Evolutionary conservation across 2,797 vertebrate genomes (phyloP).

Genomic region (Lagorchestes hirsutus): DNA sequence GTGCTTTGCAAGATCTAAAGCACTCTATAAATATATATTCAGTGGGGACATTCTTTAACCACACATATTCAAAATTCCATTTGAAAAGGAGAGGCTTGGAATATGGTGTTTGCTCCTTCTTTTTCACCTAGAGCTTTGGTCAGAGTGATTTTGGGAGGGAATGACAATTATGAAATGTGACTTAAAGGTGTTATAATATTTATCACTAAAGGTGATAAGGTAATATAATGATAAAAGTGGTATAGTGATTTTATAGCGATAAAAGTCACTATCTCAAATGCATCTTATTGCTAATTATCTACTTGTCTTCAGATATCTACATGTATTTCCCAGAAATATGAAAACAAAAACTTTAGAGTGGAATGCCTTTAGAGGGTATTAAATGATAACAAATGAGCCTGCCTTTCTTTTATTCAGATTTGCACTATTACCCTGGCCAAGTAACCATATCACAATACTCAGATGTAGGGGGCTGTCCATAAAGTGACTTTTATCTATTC

Average conservation of each 20-base stretch:
- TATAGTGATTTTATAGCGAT: no score
- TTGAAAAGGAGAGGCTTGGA: constrained; percentile 8
- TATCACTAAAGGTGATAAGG: not conserved
- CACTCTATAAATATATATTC: not conserved
- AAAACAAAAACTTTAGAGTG: not conserved
- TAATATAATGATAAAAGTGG: no score
- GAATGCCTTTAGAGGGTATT: not conserved
- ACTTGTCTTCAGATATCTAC: not conserved
- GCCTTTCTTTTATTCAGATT: not conserved
- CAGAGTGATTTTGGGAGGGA: not conserved
- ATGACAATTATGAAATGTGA: not conserved
- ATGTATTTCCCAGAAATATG: not conserved
- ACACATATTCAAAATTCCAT: not conserved
- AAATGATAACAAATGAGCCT: not conserved
- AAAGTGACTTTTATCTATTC: constrained; percentile 15
- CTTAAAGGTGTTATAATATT: not conserved
- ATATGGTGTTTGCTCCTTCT: not conserved
- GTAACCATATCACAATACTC: not conserved
- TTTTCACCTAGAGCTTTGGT: not conserved
- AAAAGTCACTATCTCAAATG: not conserved
- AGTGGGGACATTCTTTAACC: not conserved
- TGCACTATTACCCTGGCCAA: not conserved
- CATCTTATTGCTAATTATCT: not conserved
- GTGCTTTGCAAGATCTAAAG: not conserved
- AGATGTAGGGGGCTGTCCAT: not conserved